Percentiles rank a stretch among this genome's conserved stretches.
These are phyloP conservation scores for Pangasius macronema DNA, from an alignment of 2,797 vertebrate genomes.

Conservation along the genomic window DNA sequence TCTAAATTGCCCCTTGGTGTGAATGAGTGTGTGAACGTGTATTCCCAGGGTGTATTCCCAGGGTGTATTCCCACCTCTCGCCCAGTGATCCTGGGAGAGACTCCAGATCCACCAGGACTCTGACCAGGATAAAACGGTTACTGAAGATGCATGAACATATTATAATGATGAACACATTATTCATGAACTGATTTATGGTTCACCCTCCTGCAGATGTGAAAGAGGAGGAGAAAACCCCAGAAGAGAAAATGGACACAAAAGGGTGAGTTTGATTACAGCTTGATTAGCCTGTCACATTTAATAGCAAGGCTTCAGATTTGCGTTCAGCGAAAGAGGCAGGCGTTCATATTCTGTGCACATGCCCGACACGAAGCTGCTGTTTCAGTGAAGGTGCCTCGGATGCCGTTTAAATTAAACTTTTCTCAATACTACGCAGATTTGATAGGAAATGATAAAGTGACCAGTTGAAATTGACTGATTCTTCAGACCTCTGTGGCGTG, in stretches of 20 bases:
- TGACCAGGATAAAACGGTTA: background rate
- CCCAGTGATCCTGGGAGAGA: background rate
- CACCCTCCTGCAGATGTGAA: slow-evolving; percentile 79
- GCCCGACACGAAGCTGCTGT: background rate
- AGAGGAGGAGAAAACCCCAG: slow-evolving; percentile 90
- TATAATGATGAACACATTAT: background rate
- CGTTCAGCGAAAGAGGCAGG: background rate
- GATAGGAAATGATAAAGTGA: background rate
- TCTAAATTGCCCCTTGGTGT: background rate
- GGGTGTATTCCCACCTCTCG: background rate
- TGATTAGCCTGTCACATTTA: background rate
- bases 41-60: background rate
- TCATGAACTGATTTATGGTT: background rate
- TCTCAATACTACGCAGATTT: background rate
- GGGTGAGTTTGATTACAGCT: slow-evolving; percentile 73
- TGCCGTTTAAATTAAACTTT: background rate
- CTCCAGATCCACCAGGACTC: background rate
- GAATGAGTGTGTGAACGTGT: background rate
- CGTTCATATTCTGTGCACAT: background rate
- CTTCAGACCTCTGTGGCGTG: background rate
- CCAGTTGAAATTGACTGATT: background rate
- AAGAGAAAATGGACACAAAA: slow-evolving; percentile 93
- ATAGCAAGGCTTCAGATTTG: background rate
- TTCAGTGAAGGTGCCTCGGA: background rate
- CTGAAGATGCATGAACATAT: background rate